phyloP scores from a whole-genome alignment of 2,797 vertebrate genomes.

The Mormyrops attenuatus region DNA sequence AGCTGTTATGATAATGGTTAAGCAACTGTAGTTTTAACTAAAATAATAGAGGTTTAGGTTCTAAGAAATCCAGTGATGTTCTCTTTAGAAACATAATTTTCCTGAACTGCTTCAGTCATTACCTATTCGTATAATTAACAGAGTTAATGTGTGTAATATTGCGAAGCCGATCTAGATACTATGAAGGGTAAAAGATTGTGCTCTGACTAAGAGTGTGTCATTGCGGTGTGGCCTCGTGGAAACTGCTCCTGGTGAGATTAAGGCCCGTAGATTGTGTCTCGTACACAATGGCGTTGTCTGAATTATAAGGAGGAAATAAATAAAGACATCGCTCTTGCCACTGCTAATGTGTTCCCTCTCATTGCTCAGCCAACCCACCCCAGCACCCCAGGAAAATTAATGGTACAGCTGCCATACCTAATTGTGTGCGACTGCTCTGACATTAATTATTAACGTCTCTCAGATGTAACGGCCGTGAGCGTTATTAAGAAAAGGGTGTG shows the following conservation, averaged over 20 bases:
- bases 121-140: neutral
- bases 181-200: neutral
- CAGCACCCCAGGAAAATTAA: slow-evolving; percentile 58
- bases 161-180: neutral
- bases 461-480: slow-evolving; percentile 40
- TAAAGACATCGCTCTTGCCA: slow-evolving; percentile 21
- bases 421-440: slow-evolving; percentile 72
- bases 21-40: neutral
- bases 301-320: slow-evolving; percentile 26
- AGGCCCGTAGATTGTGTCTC: neutral
- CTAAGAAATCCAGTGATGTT: neutral
- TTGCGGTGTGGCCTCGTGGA: neutral
- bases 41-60: neutral
- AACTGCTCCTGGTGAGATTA: neutral
- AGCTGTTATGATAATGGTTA: neutral
- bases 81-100: neutral
- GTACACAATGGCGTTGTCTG: slow-evolving; percentile 21
- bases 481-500: slow-evolving; percentile 47
- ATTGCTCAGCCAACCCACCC: slow-evolving; percentile 36
- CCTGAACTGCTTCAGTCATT: neutral
- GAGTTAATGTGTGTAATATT: slow-evolving; percentile 3
- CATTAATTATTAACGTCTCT: slow-evolving; percentile 74
- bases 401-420: slow-evolving; percentile 63
- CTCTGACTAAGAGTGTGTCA: neutral
- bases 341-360: slow-evolving; percentile 29